Base-by-base conservation (phyloP, 2,797 vertebrate genomes). In the Clamator glandarius region DNA sequence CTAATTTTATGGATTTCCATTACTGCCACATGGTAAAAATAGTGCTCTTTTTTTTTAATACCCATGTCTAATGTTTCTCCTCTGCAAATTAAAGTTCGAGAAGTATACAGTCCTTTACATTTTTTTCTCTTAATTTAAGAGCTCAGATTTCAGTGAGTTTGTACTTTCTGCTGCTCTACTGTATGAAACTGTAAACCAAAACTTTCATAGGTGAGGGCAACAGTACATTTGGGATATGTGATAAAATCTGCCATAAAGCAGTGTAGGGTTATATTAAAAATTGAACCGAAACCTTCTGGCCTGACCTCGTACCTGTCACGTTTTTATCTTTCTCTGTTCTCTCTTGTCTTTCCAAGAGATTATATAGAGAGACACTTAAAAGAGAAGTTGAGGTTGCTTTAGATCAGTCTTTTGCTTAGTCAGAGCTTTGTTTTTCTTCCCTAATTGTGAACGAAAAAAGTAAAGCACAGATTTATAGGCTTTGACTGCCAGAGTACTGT, bases 1-100 rank as follows among this genome's bases (percentile, higher is more conserved):
- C 74, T 84, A 61, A 68, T 96, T 92, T 91, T 70, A 91, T 81
- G 64, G 74, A 70, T 94, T 96, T 90, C 79, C 48, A 91, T 92
- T 90, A 79, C 64, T 89, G 78, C 75, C 82, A 83, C 51, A 3
- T 72, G 85, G 86, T 85, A 89, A 93, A 93, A 92, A 83, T 72
- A 85, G 35, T 66, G 48, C 31, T 5, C 6, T 29, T n/a, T 31
- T 2, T 78, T 68, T 76, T 51, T 62, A 82, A 84, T 42, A 87
- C 52, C 81, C 50, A 15, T 80, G 83, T 74, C 84, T 91, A 78
- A 93, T 75, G 81, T 95, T 90, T 95, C 84, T 94, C 54, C 55
- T 83, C 75, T 83, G 68, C 84, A 94, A 89, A 93, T 92, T 82
- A 68, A 91, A 85, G 72, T 91, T 73, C 61, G 64, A 94, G 92